phyloP scores from a whole-genome alignment of 1,140 invertebrate genomes.

The Anagrus nilaparvatae region DNA sequence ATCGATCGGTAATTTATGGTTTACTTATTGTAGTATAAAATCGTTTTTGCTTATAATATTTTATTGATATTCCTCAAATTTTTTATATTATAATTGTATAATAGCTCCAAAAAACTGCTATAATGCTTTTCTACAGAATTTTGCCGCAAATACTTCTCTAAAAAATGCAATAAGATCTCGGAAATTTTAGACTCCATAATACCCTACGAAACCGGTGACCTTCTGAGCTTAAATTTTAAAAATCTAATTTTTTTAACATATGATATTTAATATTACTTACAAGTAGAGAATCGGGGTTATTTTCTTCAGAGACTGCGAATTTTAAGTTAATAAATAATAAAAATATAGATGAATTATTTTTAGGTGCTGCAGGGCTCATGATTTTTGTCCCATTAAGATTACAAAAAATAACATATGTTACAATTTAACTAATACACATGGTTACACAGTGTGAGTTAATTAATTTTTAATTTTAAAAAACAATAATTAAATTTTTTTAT shows the following conservation, averaged over 20 bases:
- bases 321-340: neutral
- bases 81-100: neutral
- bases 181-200: neutral
- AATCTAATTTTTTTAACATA: neutral
- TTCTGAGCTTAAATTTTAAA: neutral
- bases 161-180: neutral
- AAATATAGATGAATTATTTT: neutral
- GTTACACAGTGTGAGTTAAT: slow-evolving; percentile 62
- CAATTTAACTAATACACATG: slow-evolving; percentile 63
- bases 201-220: neutral
- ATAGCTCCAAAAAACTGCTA: slow-evolving; percentile 2
- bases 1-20: slow-evolving; percentile 49
- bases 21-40: neutral
- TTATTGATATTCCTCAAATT: neutral
- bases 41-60: neutral
- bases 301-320: no score
- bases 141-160: neutral
- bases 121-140: neutral
- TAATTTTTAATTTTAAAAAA: neutral
- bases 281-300: neutral
- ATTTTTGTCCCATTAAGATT: slow-evolving; percentile 60
- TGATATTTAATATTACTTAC: neutral
- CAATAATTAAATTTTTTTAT: neutral
- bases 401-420: slow-evolving; percentile 56
- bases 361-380: slow-evolving; percentile 65